Evolutionary conservation across 2,888 invertebrate species (phyloP), one percentile per base, ranked within the genome.

Genomic region (Pollenia amentaria): DNA sequence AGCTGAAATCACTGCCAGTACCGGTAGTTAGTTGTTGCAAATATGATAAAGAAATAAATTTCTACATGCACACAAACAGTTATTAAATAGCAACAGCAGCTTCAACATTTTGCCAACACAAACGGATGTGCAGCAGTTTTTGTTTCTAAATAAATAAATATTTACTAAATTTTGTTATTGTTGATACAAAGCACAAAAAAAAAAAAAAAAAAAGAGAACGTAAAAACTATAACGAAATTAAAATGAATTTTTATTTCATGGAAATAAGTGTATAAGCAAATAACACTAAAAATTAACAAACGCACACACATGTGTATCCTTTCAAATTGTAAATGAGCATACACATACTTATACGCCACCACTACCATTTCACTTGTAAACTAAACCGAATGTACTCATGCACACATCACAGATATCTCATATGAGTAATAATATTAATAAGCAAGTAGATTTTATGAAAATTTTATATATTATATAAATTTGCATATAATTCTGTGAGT

Each of bases 151-250:
- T 42, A 18, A 72, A 72, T 72, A 83, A 83, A 83, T 83, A 72
- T 83, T 77, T 77, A 72, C 72, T 69, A 77, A 75, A 67, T 81
- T 67, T 81, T 65, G 72, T 70, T 77, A 44, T 55, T 65, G 40
- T 42, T 64, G 40, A 70, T 29, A 29, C 40, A 76, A 62, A 83
- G 57, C 70, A 57, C 16, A 1, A 7, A 55, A 21, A 21, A 1
- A 7, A 21, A 1, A 7, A 55, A 21, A 21, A 1, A 7, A 64
- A 48, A 44, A 42, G 40, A n/a, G 38, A 64, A 3, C 8, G 55
- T 51, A 70, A 65, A 40, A 70, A 70, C 9, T 69, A 69, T 57
- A 62, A 44, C 40, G 53, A 76, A 77, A 65, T 83, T 65, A 65
- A 77, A 83, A 77, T 18, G 11, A 40, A 29, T 72, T 72, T 76